phyloP scores from a whole-genome alignment of 2,888 invertebrate species.

The Polymixis lichenea region DNA sequence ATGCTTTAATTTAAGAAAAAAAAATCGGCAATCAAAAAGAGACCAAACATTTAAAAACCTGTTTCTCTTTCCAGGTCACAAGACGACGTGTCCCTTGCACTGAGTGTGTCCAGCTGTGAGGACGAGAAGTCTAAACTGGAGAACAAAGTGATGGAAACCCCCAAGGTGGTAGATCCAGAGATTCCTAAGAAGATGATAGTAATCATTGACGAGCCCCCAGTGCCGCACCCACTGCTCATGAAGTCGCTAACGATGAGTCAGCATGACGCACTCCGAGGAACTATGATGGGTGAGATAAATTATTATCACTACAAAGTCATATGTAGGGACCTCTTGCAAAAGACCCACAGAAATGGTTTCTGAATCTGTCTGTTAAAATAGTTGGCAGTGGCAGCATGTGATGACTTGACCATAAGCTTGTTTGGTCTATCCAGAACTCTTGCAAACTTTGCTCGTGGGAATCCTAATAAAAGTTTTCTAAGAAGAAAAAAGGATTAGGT shows the following conservation, averaged over 20 bases:
- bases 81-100: slow-evolving; percentile 87
- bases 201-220: slow-evolving; percentile 84
- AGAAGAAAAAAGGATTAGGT: not conserved
- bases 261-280: slow-evolving; percentile 83
- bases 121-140: slow-evolving; percentile 87
- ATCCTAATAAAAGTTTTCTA: not conserved
- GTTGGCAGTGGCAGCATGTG: not conserved
- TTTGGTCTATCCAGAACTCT: not conserved
- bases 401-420: not conserved
- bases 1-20: not conserved
- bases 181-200: slow-evolving; percentile 85
- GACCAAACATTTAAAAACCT: not conserved
- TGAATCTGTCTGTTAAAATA: not conserved
- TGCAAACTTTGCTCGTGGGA: not conserved
- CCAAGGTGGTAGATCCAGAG: slow-evolving; percentile 72
- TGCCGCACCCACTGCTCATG: slow-evolving; percentile 87
- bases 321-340: not conserved
- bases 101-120: slow-evolving; percentile 89
- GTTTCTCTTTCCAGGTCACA: slow-evolving; percentile 80
- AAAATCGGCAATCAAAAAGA: not conserved
- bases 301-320: not conserved
- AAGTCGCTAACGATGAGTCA: slow-evolving; percentile 87
- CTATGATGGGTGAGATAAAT: slow-evolving; percentile 84
- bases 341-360: not conserved
- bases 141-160: slow-evolving; percentile 70